These are phyloP conservation scores for Drosophila vallismaia DNA, from an alignment of 2,888 invertebrate genomes.

Conservation along the genomic window DNA sequence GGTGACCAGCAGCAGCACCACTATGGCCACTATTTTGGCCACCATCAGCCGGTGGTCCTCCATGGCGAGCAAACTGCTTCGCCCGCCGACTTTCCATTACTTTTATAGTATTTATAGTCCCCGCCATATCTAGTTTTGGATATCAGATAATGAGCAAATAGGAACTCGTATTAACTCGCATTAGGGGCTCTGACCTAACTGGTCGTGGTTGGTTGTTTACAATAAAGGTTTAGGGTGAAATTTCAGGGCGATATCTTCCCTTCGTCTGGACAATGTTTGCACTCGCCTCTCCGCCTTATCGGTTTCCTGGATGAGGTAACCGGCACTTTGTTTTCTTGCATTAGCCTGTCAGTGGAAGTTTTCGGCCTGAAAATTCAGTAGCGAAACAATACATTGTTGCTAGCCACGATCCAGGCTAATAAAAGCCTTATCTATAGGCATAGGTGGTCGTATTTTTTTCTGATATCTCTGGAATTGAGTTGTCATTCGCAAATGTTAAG, in stretches of 20 bases:
- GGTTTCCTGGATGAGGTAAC: not conserved
- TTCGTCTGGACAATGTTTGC: not conserved
- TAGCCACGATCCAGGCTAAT: constrained; percentile 15
- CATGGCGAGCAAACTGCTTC: constrained; percentile 30
- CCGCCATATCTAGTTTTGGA: constrained; percentile 15
- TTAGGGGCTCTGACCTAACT: constrained; percentile 17
- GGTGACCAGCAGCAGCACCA: constrained; percentile 90
- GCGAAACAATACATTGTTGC: constrained; percentile 4
- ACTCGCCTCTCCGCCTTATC: not conserved
- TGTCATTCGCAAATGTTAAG: constrained; percentile 3
- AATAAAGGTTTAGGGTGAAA: not conserved
- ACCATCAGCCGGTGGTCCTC: constrained; percentile 47
- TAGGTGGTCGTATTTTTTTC: constrained; percentile 6
- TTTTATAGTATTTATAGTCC: constrained; percentile 20
- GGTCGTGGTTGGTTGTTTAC: not conserved
- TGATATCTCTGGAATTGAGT: constrained; percentile 20
- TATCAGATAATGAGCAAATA: constrained; percentile 22
- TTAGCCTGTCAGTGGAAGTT: constrained; percentile 17
- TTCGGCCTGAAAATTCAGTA: constrained; percentile 28
- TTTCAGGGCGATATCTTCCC: constrained; percentile 23
- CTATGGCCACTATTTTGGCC: constrained; percentile 92
- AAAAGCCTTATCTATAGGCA: constrained; percentile 7
- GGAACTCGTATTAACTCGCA: constrained; percentile 17
- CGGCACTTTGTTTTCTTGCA: not conserved
- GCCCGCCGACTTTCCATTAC: not conserved